A percentile compares a stretch with the other conserved stretches of the same genome.
phyloP scores from a whole-genome alignment of 2,113 vertebrate genomes.

The Takifugu flavidus region DNA sequence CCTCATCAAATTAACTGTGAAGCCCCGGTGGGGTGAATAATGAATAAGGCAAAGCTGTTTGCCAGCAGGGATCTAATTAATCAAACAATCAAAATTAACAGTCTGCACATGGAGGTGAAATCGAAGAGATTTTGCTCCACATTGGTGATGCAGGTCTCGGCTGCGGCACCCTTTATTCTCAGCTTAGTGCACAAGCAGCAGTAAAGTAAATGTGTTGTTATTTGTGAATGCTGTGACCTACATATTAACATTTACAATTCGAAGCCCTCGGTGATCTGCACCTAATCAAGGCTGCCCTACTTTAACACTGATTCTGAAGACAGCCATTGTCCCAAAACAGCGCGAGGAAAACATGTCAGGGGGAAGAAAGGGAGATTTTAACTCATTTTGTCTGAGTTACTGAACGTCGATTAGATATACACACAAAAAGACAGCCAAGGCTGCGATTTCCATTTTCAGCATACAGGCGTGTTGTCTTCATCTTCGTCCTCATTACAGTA shows the following conservation, averaged over 20 bases:
- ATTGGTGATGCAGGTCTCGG: constrained; percentile 25
- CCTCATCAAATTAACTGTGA: constrained; percentile 54
- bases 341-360: too few species aligned
- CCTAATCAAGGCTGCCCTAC: constrained; percentile 71
- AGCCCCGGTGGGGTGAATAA: constrained; percentile 69
- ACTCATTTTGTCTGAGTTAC: too few species aligned
- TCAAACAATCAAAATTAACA: constrained; percentile 62
- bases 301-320: constrained; percentile 54
- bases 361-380: not conserved
- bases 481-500: too few species aligned
- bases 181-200: constrained; percentile 32
- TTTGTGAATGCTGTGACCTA: constrained; percentile 64
- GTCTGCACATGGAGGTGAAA: constrained; percentile 42
- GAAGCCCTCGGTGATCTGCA: constrained; percentile 54
- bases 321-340: too few species aligned
- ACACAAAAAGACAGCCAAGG: too few species aligned
- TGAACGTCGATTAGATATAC: too few species aligned
- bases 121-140: constrained; percentile 18
- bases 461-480: too few species aligned
- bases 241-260: constrained; percentile 59
- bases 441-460: too few species aligned
- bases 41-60: constrained; percentile 69
- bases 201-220: constrained; percentile 40
- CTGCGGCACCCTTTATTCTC: constrained; percentile 3
- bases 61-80: constrained; percentile 71